Base-by-base conservation (phyloP, 2,888 invertebrate genomes). In the Eilema griseolum region DNA sequence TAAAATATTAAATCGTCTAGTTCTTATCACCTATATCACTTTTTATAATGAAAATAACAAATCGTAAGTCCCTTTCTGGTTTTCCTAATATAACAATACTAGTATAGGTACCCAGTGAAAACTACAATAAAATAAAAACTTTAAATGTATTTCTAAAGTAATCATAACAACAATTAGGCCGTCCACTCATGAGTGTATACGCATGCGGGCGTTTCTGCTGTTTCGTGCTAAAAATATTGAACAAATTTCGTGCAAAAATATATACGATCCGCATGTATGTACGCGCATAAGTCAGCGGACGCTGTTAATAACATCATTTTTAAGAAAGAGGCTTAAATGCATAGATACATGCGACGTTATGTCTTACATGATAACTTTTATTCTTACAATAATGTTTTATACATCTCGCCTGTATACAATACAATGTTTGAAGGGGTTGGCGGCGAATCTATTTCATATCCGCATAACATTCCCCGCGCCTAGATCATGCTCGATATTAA, bases 1-100 rank as follows among this genome's bases (percentile, higher is more conserved):
- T 41, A 41, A 23, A 20, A 61, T 28, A 61, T 31, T n/a, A n/a
- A 61, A 60, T 28, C 60, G 31, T 61, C 33, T 20, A 31, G 11
- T 31, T 61, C 61, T 61, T 61, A 61, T 33, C 61, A 20, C 28
- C 31, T 61, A 61, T 61, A 61, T 61, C 31, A 61, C 61, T n/a
- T 10, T 4, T 23, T 1, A 31, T n/a, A 37, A 66, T 59, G 46
- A 16, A 67, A 20, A 16, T 24, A 23, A 28, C 37, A 33, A 23
- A 46, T 46, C 46, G 20, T 7, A 20, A 46, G 0, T 20, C 16
- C 11, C 16, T 4, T 16, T 41, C 41, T 41, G 10, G n/a, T 52
- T 52, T 41, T 52, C 20, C n/a, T 52, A 10, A 52, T 20, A 46
- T 46, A 20, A 16, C 46, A 20, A 41, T 11, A 41, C 20, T 20